Evolutionary conservation across 2,113 vertebrate genomes (phyloP), one percentile per base, ranked within the genome.

Genomic region (Hypomesus transpacificus): DNA sequence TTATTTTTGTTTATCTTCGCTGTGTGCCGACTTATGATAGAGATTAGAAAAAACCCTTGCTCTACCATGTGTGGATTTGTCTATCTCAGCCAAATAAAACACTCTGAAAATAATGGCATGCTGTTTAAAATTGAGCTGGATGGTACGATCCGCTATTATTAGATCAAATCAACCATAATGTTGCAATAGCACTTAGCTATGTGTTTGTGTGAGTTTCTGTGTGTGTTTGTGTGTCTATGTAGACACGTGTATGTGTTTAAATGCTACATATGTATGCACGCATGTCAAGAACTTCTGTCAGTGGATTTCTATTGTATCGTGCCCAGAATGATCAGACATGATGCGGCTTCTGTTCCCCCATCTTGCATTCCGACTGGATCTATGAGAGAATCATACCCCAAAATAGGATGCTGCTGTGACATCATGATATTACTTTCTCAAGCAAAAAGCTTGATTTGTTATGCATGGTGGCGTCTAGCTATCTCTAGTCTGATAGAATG

Each of bases 381-480:
- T 28, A 17, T 11, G 14, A 67, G 52, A 53, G 14, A 39, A 5
- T 51, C 13, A 22, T 53, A 5, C 20, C 65, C 51, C 14, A 53
- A 22, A 54, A 54, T 70, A 59, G 66, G 18, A 52, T 24, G 65
- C 16, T n/a, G 2, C 54, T 58, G 67, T 57, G 53, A 57, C 52
- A 52, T 67, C 46, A 67, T 26, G 13, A 3, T 20, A 3, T 17
- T 56, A 56, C 17, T n/a, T 50, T 50, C 26, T 14, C 20, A 26
- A 53, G 50, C 20, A 24, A 52, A 67, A 21, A 52, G 14, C 18
- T 69, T 31, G 16, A 24, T 58, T 69, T 34, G 2, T 13, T 21
- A 31, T 22, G 67, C 53, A 57, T 69, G 67, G 67, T 34, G 67
- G 67, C 18, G 21, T 68, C 66, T 66, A 3, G 20, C 65, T 69